Evolutionary conservation across 2,113 vertebrate genomes (phyloP).

Genomic region (Lucifuga dentata): DNA sequence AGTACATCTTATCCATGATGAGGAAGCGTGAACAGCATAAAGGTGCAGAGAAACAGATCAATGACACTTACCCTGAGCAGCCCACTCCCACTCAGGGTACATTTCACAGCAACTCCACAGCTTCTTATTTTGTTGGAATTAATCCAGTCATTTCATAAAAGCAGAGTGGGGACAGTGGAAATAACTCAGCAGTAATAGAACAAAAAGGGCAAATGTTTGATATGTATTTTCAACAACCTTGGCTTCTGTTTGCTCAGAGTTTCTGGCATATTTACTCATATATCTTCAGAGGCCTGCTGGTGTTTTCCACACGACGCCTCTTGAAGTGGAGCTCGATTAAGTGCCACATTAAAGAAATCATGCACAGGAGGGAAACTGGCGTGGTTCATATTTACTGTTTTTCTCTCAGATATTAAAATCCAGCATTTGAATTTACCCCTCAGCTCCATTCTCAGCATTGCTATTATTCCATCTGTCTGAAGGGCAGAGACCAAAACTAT

Average conservation of each 20-base stretch:
- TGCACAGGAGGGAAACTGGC: conserved; percentile 39
- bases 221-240: conserved; percentile 14
- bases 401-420: conserved; percentile 60
- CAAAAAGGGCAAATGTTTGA: conserved; percentile 4
- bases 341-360: conserved; percentile 50
- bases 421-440: conserved; percentile 41
- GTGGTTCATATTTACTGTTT: conserved; percentile 31
- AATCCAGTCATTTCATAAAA: neutral
- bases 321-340: conserved; percentile 52
- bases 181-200: neutral
- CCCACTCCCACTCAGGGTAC: conserved; percentile 17
- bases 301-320: conserved; percentile 37
- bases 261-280: conserved; percentile 10
- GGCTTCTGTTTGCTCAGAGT: neutral
- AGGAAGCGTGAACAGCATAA: conserved; percentile 23
- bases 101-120: neutral
- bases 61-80: conserved; percentile 43
- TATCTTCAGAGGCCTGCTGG: conserved; percentile 13
- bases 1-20: conserved; percentile 40
- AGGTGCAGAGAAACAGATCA: conserved; percentile 37
- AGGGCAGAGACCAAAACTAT: conserved; percentile 48
- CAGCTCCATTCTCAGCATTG: conserved; percentile 21
- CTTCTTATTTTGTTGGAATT: neutral
- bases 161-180: neutral
- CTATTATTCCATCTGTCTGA: conserved; percentile 44